Evolutionary conservation across 2,888 invertebrate genomes (phyloP).

Genomic region (Caenorhabditis zanzibari): DNA sequence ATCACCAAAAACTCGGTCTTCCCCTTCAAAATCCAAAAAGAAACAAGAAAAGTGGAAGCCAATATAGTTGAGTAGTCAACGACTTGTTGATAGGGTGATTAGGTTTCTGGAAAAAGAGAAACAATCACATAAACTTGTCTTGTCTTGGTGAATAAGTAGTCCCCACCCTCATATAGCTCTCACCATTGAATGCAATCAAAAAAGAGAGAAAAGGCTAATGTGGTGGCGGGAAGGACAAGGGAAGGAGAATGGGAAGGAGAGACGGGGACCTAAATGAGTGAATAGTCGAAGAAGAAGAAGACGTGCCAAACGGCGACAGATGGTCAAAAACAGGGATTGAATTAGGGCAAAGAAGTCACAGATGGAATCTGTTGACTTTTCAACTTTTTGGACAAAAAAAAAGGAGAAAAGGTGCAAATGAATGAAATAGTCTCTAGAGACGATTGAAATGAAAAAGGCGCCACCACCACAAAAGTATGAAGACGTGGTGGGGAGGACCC

Average conservation of each 20-base stretch:
- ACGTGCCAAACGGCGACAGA: constrained; percentile 65
- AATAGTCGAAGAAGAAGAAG: not conserved
- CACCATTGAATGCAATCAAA: constrained; percentile 54
- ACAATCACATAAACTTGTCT: constrained; percentile 47
- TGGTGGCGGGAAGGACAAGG: constrained; percentile 51
- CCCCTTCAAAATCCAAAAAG: not conserved
- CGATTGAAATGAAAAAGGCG: constrained; percentile 51
- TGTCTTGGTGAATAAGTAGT: constrained; percentile 1
- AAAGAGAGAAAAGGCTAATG: constrained; percentile 59
- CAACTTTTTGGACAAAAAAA: constrained; percentile 25
- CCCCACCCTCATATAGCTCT: constrained; percentile 1
- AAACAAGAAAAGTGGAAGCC: constrained; percentile 11
- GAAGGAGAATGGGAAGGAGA: not conserved
- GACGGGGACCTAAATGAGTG: constrained; percentile 51
- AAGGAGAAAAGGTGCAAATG: constrained; percentile 23
- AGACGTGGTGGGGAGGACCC: too few relatives aligned
- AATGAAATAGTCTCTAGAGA: constrained; percentile 38
- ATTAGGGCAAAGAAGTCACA: constrained; percentile 23
- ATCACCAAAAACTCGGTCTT: not conserved
- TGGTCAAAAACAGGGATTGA: constrained; percentile 40
- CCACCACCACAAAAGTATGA: constrained; percentile 11
- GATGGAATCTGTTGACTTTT: constrained; percentile 13
- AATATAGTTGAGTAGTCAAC: constrained; percentile 34
- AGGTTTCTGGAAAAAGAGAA: constrained; percentile 15
- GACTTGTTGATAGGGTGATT: constrained; percentile 41